A percentile compares a stretch with the other conserved stretches of the same genome.
These are phyloP conservation scores for Drosophila equinoxialis DNA, from an alignment of 1,140 invertebrate species.

Conservation along the genomic window DNA sequence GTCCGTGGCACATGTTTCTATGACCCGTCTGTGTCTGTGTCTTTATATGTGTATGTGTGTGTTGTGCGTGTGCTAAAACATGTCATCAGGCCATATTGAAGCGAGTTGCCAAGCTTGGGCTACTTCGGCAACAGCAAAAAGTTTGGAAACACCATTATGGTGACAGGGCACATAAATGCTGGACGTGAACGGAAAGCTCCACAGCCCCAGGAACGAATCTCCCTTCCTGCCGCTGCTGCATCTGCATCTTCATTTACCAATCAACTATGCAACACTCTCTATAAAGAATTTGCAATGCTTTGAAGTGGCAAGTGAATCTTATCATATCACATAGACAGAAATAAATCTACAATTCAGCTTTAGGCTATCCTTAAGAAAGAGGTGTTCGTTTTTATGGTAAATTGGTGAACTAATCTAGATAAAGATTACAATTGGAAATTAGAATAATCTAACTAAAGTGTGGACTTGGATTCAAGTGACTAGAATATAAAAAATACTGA, in stretches of 20 bases:
- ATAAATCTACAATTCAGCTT: too few species aligned
- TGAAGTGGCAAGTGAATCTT: background rate
- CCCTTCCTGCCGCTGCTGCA: background rate
- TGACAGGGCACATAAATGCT: slow-evolving; percentile 50
- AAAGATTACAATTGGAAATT: too few species aligned
- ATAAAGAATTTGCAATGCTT: background rate
- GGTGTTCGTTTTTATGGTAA: too few species aligned
- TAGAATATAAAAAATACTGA: too few species aligned
- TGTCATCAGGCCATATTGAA: slow-evolving; percentile 55
- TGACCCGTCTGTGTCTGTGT: background rate
- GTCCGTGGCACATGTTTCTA: slow-evolving; percentile 17
- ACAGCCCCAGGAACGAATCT: background rate
- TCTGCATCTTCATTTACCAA: background rate
- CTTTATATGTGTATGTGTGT: background rate
- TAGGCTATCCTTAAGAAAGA: too few species aligned
- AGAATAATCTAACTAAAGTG: too few species aligned
- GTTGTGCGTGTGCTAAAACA: slow-evolving; percentile 21
- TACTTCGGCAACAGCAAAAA: slow-evolving; percentile 50
- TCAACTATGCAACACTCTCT: background rate
- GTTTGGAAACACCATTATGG: slow-evolving; percentile 40
- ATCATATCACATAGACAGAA: too few species aligned
- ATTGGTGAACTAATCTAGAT: too few species aligned
- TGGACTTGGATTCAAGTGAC: too few species aligned
- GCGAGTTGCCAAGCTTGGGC: slow-evolving; percentile 27
- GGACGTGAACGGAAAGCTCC: background rate